phyloP scores from a whole-genome alignment of 2,797 vertebrate species.

The Poecilia picta region DNA sequence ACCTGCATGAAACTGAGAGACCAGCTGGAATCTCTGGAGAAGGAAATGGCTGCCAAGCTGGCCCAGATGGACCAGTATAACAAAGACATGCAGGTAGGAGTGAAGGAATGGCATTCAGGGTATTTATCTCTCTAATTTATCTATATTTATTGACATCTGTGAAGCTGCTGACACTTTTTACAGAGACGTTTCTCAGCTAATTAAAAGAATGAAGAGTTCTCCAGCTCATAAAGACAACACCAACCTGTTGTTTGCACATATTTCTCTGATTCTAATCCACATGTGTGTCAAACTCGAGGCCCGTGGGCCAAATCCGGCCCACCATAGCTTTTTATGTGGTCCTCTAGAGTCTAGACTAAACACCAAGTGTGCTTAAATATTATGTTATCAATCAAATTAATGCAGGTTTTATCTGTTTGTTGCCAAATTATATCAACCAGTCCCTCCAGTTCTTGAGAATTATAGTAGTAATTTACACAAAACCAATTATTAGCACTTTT shows the following conservation, averaged over 20 bases:
- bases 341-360: too few species aligned
- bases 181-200: not conserved
- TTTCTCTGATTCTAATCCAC: not conserved
- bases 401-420: too few species aligned
- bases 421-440: too few species aligned
- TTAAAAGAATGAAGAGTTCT: not conserved
- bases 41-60: constrained; percentile 90
- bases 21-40: constrained; percentile 89
- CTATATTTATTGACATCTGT: not conserved
- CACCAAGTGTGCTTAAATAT: too few species aligned
- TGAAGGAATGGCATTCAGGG: not conserved
- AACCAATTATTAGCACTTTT: too few species aligned
- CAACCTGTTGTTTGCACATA: not conserved
- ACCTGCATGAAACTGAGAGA: constrained; percentile 89
- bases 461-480: too few species aligned
- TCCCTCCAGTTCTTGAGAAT: too few species aligned
- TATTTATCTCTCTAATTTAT: too few species aligned
- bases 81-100: constrained; percentile 88
- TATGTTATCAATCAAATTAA: too few species aligned
- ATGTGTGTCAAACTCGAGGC: too few species aligned
- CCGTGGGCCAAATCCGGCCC: too few species aligned
- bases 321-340: too few species aligned
- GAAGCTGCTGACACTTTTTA: not conserved
- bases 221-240: not conserved
- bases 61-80: constrained; percentile 92